Evolutionary conservation across 1,140 invertebrate species (phyloP).

Genomic region (Anoplophora glabripennis): DNA sequence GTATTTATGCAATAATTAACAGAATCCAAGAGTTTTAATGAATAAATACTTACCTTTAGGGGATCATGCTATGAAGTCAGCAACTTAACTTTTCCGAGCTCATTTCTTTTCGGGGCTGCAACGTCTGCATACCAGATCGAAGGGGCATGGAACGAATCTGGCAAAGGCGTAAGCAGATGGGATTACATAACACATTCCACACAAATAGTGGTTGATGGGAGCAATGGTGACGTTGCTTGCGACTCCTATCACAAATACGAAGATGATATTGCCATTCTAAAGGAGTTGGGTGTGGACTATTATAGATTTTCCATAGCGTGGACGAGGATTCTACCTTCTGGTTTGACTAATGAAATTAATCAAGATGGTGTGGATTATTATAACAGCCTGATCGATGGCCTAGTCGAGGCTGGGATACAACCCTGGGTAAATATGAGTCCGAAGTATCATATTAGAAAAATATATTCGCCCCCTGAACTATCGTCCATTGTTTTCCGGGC

Average conservation of each 20-base stretch:
- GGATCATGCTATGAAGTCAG: not conserved
- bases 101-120: conserved; percentile 47
- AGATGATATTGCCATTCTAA: conserved; percentile 62
- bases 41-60: conserved; percentile 12
- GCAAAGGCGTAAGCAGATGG: conserved; percentile 55
- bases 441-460: too few species aligned
- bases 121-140: conserved; percentile 51
- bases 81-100: conserved; percentile 40
- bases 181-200: conserved; percentile 53
- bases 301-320: conserved; percentile 61
- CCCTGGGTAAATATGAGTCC: not conserved
- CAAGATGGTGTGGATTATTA: conserved; percentile 5
- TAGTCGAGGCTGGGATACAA: conserved; percentile 7
- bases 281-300: conserved; percentile 53
- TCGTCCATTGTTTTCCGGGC: too few species aligned
- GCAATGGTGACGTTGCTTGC: conserved; percentile 61
- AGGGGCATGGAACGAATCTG: conserved; percentile 47
- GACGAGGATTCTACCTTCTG: conserved; percentile 55
- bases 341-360: conserved; percentile 5
- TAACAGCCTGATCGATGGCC: conserved; percentile 2
- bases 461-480: too few species aligned
- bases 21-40: too few species aligned
- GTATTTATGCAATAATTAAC: too few species aligned
- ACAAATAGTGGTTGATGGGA: not conserved
- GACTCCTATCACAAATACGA: conserved; percentile 67